A percentile compares a stretch with the other conserved stretches of the same genome.
Evolutionary conservation across 2,113 vertebrate genomes (phyloP).

Genomic region (Anthoscopus minutus): DNA sequence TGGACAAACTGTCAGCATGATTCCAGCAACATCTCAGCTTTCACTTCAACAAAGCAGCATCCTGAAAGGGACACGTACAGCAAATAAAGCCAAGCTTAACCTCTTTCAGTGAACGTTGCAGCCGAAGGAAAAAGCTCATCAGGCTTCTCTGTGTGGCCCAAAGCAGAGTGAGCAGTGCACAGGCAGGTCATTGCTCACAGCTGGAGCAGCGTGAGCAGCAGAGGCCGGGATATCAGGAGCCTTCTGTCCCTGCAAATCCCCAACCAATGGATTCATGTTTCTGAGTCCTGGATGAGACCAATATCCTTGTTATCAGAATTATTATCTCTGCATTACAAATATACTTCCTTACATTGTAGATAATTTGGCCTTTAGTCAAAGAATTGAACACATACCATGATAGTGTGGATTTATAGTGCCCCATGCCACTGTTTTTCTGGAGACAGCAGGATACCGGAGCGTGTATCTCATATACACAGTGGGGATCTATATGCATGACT

Average conservation of each 20-base stretch:
- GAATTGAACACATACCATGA: background rate
- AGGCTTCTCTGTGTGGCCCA: accelerated
- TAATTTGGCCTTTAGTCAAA: background rate
- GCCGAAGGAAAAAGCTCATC: background rate
- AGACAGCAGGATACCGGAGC: background rate
- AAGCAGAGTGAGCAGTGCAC: background rate
- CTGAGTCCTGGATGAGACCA: background rate
- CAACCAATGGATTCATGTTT: background rate
- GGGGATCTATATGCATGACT: background rate
- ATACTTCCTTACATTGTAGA: background rate
- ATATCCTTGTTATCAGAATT: background rate
- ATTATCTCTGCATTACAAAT: background rate
- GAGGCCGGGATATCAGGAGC: accelerated
- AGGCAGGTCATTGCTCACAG: background rate
- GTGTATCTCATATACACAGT: background rate
- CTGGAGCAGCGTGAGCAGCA: background rate
- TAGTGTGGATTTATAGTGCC: background rate
- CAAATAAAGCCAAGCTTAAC: background rate
- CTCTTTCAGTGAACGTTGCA: background rate
- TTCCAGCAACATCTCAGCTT: background rate
- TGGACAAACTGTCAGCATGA: background rate
- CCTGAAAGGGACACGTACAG: background rate
- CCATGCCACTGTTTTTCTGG: background rate
- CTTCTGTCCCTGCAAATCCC: background rate
- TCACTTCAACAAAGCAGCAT: background rate